phyloP scores from a whole-genome alignment of 2,888 invertebrate species.

The Lycocerus yunnanus region DNA sequence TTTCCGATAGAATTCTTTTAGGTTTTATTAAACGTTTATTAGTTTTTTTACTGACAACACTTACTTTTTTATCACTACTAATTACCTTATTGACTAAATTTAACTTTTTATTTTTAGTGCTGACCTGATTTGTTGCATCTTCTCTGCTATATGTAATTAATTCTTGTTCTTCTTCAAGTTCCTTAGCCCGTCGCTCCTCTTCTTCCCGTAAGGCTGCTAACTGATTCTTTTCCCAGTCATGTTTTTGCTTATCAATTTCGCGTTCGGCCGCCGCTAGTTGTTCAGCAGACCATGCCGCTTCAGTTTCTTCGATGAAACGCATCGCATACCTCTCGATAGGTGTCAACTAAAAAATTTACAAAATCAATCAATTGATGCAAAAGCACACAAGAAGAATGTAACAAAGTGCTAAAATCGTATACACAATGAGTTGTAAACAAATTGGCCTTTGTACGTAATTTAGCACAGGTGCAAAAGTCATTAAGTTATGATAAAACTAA shows the following conservation, averaged over 20 bases:
- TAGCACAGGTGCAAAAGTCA: constrained; percentile 52
- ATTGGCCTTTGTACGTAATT: constrained; percentile 40
- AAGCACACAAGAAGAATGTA: neutral
- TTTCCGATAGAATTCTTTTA: neutral
- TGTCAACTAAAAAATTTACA: constrained; percentile 69
- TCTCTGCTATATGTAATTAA: constrained; percentile 76
- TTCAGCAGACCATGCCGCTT: constrained; percentile 79
- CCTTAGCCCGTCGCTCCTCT: constrained; percentile 64
- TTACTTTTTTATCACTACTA: constrained; percentile 7
- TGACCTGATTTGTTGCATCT: constrained; percentile 86
- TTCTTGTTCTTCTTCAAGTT: constrained; percentile 65
- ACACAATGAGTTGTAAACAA: constrained; percentile 48
- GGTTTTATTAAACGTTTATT: neutral
- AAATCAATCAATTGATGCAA: neutral
- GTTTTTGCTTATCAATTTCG: constrained; percentile 82
- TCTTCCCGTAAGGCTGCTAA: constrained; percentile 72
- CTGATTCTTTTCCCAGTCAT: constrained; percentile 87
- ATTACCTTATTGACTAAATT: neutral
- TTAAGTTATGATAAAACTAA: constrained; percentile 19
- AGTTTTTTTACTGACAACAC: neutral
- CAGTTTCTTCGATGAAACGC: constrained; percentile 86
- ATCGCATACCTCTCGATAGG: constrained; percentile 96
- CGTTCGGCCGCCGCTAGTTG: constrained; percentile 87
- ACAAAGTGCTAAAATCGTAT: constrained; percentile 23
- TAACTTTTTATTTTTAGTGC: constrained; percentile 54